Conservation (phyloP, 2,113 vertebrate genomes). For the Falcunculus frontatus region DNA sequence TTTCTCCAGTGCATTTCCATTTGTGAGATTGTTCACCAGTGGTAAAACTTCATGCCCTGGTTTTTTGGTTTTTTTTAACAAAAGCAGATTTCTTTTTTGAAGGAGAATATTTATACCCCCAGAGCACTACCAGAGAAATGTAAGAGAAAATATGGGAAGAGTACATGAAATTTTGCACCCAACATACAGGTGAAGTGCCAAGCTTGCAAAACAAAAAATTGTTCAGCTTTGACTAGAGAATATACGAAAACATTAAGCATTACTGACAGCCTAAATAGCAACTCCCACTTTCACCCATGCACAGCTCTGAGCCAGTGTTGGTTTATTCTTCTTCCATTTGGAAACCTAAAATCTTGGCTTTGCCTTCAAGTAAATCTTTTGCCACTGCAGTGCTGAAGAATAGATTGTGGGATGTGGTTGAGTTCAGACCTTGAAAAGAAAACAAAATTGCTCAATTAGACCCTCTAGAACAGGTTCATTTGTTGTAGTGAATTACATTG, state of each 20-base stretch:
- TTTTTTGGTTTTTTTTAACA: not conserved
- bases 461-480: slow-evolving; percentile 52
- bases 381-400: not conserved
- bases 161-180: not conserved
- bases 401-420: not conserved
- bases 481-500: slow-evolving; percentile 59
- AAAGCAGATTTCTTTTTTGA: not conserved
- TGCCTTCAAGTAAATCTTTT: not conserved
- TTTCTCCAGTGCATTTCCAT: not conserved
- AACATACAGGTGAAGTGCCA: not conserved
- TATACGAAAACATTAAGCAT: not conserved
- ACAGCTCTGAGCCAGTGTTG: not conserved
- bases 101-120: not conserved
- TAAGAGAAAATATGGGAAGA: not conserved
- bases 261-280: not conserved
- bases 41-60: not conserved
- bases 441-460: slow-evolving; percentile 63
- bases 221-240: not conserved
- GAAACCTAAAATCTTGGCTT: not conserved
- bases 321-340: slow-evolving; percentile 5
- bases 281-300: not conserved
- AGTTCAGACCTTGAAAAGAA: slow-evolving; percentile 50
- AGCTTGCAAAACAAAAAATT: not conserved
- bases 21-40: not conserved
- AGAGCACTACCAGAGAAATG: not conserved